phyloP scores from a whole-genome alignment of 2,797 vertebrate species.

The Anguilla megastoma region DNA sequence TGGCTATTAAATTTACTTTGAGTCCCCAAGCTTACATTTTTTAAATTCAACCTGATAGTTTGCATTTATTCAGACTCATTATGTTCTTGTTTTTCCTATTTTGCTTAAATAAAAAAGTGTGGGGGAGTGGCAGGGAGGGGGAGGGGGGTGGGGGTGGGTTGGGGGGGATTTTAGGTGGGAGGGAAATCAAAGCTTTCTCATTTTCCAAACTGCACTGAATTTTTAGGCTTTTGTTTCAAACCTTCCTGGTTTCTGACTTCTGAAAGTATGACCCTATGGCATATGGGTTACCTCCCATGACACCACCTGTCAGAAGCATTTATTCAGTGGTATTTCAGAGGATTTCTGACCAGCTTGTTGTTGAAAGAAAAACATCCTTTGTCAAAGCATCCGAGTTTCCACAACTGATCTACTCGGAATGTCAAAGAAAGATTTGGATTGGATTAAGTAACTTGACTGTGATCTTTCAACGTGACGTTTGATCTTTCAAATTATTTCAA shows the following conservation, averaged over 20 bases:
- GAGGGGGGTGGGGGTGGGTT: no score
- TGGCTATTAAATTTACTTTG: conserved; percentile 10
- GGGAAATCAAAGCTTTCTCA: background rate
- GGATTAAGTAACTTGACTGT: background rate
- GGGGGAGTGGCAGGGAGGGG: no score
- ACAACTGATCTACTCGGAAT: background rate
- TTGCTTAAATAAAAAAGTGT: background rate
- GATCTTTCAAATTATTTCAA: background rate
- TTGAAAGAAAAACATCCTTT: background rate
- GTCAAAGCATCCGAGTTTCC: background rate
- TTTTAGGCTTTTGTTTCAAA: background rate
- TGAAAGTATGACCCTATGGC: background rate
- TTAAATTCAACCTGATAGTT: background rate
- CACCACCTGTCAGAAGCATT: background rate
- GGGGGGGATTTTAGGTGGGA: no score
- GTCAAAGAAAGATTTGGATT: background rate
- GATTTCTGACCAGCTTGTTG: background rate
- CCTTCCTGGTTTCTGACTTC: background rate
- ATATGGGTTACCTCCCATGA: background rate
- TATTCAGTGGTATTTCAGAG: background rate
- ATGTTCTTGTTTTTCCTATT: background rate
- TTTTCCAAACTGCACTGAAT: background rate
- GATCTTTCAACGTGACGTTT: background rate
- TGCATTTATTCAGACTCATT: conserved; percentile 10
- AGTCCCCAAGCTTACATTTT: background rate